These are phyloP conservation scores for Lota lota DNA, from an alignment of 2,113 vertebrate genomes.

Conservation along the genomic window DNA sequence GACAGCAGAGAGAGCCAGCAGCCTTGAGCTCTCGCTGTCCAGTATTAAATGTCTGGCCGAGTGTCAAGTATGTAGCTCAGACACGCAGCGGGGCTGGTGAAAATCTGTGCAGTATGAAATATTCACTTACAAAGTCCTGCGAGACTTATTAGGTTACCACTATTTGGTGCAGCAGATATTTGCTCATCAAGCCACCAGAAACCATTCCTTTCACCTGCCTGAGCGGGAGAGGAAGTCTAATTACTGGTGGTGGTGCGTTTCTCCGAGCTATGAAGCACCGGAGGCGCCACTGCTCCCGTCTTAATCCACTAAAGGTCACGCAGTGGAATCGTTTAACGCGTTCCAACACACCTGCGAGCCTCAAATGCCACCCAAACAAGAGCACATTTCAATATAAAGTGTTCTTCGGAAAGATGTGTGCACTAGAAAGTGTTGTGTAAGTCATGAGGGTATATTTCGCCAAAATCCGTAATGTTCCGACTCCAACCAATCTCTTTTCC, in stretches of 20 bases:
- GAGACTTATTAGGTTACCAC: constrained; percentile 66
- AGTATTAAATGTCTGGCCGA: constrained; percentile 49
- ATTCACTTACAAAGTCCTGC: constrained; percentile 65
- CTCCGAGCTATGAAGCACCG: constrained; percentile 44
- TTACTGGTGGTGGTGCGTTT: constrained; percentile 54
- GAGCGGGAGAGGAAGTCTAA: not conserved
- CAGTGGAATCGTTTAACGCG: constrained; percentile 59
- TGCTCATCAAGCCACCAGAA: constrained; percentile 60
- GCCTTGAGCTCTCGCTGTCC: constrained; percentile 45
- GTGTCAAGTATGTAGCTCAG: constrained; percentile 50
- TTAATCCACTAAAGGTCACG: constrained; percentile 70
- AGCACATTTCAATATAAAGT: constrained; percentile 24
- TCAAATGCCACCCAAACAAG: constrained; percentile 41
- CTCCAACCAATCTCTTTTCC: too few species aligned
- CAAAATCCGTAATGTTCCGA: too few species aligned
- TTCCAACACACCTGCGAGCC: constrained; percentile 55
- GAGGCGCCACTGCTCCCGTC: constrained; percentile 27
- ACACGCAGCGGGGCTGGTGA: constrained; percentile 52
- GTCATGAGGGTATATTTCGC: constrained; percentile 14
- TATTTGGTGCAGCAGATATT: constrained; percentile 64
- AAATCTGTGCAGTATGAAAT: constrained; percentile 67
- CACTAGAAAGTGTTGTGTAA: too few species aligned
- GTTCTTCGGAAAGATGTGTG: constrained; percentile 23
- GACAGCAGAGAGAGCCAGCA: constrained; percentile 57
- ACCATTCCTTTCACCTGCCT: constrained; percentile 47